Percentiles rank a stretch among this genome's conserved stretches.
Evolutionary conservation across 2,888 invertebrate genomes (phyloP).

Genomic region (Aphodius sticticus): DNA sequence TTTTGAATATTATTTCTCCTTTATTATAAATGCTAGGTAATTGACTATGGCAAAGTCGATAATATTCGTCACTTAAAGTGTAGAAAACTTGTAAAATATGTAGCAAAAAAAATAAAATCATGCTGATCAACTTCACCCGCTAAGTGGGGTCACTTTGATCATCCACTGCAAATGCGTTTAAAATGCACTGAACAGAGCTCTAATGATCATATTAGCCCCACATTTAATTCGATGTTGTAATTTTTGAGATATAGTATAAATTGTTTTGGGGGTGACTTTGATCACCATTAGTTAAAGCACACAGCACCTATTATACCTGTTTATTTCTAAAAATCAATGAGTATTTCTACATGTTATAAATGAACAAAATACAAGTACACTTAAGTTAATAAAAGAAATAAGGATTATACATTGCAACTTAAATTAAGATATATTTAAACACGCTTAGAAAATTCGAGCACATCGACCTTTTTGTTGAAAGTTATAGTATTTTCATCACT

Average conservation of each 20-base stretch:
- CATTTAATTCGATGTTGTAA: slow-evolving; percentile 14
- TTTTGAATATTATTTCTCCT: neutral
- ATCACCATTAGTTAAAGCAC: slow-evolving; percentile 5
- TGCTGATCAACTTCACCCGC: neutral
- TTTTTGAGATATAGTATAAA: slow-evolving; percentile 15
- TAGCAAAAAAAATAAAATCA: no score
- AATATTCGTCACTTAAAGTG: neutral
- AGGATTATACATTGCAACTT: no score
- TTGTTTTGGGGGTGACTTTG: slow-evolving; percentile 16
- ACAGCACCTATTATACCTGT: neutral
- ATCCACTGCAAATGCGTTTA: slow-evolving; percentile 13
- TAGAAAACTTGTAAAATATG: no score
- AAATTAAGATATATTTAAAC: no score
- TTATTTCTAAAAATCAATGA: neutral
- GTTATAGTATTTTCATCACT: no score
- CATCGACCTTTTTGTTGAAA: no score
- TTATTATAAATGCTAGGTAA: neutral
- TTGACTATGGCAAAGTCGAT: neutral
- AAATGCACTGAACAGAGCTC: slow-evolving; percentile 7
- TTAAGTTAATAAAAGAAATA: no score
- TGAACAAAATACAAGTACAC: no score
- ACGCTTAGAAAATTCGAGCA: no score
- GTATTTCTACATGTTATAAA: no score
- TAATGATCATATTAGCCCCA: slow-evolving; percentile 13
- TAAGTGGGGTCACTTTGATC: neutral